These are phyloP conservation scores for Wiebesia pumilae DNA, from an alignment of 1,140 invertebrate species.

Conservation along the genomic window DNA sequence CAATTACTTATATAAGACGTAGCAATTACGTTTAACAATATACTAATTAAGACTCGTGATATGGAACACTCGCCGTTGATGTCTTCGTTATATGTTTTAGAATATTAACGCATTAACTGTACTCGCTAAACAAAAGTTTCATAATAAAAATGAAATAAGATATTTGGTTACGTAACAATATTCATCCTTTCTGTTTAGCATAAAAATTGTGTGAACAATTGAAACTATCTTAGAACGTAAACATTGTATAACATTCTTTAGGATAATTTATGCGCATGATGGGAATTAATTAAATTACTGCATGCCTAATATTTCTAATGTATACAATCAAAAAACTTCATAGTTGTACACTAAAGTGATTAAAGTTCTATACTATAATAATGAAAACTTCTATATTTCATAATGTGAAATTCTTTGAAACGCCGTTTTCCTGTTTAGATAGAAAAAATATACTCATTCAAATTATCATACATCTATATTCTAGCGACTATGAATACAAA, in stretches of 20 bases:
- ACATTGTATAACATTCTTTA: constrained; percentile 26
- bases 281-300: constrained; percentile 31
- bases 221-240: constrained; percentile 6
- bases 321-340: constrained; percentile 27
- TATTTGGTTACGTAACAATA: background rate
- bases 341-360: background rate
- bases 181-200: background rate
- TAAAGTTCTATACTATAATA: background rate
- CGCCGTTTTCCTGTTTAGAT: constrained; percentile 41
- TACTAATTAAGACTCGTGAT: constrained; percentile 33
- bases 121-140: too few species aligned
- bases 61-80: background rate
- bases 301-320: background rate
- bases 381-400: constrained; percentile 29
- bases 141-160: too few species aligned
- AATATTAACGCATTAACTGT: too few species aligned
- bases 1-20: constrained; percentile 15
- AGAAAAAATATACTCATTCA: constrained; percentile 37
- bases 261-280: constrained; percentile 30
- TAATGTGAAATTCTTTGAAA: constrained; percentile 42
- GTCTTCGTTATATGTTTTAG: background rate
- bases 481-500: constrained; percentile 37
- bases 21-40: constrained; percentile 38
- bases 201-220: constrained; percentile 17
- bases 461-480: constrained; percentile 36